Evolutionary conservation across 2,888 invertebrate genomes (phyloP).

Genomic region (Priocnemis perturbator): DNA sequence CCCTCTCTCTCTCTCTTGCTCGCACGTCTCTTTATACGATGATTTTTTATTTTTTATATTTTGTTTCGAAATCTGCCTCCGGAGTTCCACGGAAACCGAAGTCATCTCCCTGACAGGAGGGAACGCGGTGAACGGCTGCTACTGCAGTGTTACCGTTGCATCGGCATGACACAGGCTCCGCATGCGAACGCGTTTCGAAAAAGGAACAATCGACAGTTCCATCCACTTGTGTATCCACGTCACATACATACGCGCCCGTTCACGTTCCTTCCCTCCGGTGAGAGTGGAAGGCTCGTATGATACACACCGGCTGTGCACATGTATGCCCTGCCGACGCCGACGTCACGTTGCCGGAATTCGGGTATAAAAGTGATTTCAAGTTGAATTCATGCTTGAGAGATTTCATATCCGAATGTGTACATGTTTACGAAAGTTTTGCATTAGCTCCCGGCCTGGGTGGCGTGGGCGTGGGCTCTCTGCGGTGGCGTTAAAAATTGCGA

Average conservation of each 20-base stretch:
- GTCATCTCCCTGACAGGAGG: not conserved
- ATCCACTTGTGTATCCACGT: conserved; percentile 46
- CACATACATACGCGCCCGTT: not conserved
- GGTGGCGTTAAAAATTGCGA: no score
- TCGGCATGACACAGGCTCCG: conserved; percentile 16
- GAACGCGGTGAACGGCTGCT: not conserved
- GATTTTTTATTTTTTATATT: no score
- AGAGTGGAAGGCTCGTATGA: not conserved
- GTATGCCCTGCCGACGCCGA: conserved; percentile 40
- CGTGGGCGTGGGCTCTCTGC: no score
- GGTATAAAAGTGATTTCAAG: conserved; percentile 46
- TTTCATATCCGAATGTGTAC: conserved; percentile 42
- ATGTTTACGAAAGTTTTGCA: conserved; percentile 46
- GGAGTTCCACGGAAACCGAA: conserved; percentile 15
- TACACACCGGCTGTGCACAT: conserved; percentile 31
- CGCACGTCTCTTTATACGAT: no score
- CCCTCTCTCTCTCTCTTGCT: no score
- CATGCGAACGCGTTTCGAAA: conserved; percentile 22
- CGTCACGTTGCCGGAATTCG: conserved; percentile 45
- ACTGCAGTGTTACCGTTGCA: conserved; percentile 3
- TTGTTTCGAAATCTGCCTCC: no score
- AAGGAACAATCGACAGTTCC: conserved; percentile 48
- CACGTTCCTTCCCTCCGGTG: not conserved
- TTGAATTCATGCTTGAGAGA: conserved; percentile 38
- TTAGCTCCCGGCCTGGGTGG: no score